Conservation (phyloP, 2,113 vertebrate genomes). For the Zosterops japonicus region DNA sequence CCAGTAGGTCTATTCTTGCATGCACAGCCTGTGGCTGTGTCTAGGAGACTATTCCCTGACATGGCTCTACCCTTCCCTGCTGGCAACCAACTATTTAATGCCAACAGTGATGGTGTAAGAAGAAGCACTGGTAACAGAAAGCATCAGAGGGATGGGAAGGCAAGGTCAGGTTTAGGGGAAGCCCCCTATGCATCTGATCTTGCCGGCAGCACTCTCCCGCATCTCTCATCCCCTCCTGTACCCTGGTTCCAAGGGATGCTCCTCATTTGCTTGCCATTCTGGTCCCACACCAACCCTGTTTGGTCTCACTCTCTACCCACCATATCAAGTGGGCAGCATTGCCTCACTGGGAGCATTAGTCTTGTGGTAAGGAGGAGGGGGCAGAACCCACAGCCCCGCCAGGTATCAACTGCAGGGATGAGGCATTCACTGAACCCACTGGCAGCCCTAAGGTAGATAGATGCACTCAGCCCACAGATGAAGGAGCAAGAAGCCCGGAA, state of each 20-base stretch:
- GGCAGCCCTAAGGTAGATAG: neutral
- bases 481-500: neutral
- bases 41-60: neutral
- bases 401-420: neutral
- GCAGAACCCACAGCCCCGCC: rapidly evolving
- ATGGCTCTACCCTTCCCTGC: neutral
- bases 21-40: rapidly evolving
- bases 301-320: rapidly evolving
- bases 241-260: neutral
- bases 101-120: rapidly evolving
- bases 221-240: neutral
- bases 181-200: neutral
- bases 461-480: neutral
- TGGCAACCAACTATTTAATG: neutral
- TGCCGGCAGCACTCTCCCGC: neutral
- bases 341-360: neutral
- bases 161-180: neutral
- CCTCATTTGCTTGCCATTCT: neutral
- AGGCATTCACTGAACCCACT: neutral
- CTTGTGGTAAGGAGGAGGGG: neutral
- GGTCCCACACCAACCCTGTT: neutral
- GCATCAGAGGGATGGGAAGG: neutral
- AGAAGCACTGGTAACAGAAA: neutral
- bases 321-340: neutral
- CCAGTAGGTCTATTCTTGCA: neutral